Evolutionary conservation across 2,888 invertebrate species (phyloP).

Genomic region (Morpho deidamia): DNA sequence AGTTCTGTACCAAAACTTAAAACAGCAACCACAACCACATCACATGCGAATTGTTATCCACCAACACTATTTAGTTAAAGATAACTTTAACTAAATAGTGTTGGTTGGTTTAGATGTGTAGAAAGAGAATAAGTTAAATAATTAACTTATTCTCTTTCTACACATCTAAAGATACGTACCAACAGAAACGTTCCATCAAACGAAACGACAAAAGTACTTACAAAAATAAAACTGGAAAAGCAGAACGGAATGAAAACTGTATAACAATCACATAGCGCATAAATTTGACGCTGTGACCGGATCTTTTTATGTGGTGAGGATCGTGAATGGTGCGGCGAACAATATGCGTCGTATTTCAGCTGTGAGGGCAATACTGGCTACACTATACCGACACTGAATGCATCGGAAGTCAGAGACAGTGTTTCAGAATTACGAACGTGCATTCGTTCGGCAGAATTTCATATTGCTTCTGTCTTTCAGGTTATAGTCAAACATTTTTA

Average conservation of each 20-base stretch:
- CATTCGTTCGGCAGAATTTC: too few relatives aligned
- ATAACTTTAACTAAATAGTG: too few relatives aligned
- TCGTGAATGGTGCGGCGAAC: slow-evolving; percentile 12
- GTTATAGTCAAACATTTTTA: too few relatives aligned
- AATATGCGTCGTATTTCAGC: slow-evolving; percentile 19
- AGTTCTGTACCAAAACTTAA: too few relatives aligned
- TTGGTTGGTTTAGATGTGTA: too few relatives aligned
- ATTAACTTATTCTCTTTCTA: too few relatives aligned
- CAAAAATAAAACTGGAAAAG: slow-evolving; percentile 5
- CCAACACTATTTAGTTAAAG: too few relatives aligned
- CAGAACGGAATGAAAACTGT: slow-evolving; percentile 3
- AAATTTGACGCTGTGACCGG: slow-evolving; percentile 12
- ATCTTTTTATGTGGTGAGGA: slow-evolving; percentile 12
- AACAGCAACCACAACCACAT: too few relatives aligned
- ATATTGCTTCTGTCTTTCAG: too few relatives aligned
- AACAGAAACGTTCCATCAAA: not conserved
- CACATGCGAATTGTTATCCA: too few relatives aligned
- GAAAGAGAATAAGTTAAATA: too few relatives aligned
- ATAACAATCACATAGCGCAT: slow-evolving; percentile 1
- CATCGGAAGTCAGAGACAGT: slow-evolving; percentile 16
- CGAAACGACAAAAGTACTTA: not conserved
- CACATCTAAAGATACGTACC: not conserved
- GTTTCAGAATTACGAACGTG: not conserved
- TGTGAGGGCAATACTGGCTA: slow-evolving; percentile 8
- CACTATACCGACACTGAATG: slow-evolving; percentile 4